These are phyloP conservation scores for Iguana delicatissima DNA, from an alignment of 2,797 vertebrate genomes.

Conservation along the genomic window DNA sequence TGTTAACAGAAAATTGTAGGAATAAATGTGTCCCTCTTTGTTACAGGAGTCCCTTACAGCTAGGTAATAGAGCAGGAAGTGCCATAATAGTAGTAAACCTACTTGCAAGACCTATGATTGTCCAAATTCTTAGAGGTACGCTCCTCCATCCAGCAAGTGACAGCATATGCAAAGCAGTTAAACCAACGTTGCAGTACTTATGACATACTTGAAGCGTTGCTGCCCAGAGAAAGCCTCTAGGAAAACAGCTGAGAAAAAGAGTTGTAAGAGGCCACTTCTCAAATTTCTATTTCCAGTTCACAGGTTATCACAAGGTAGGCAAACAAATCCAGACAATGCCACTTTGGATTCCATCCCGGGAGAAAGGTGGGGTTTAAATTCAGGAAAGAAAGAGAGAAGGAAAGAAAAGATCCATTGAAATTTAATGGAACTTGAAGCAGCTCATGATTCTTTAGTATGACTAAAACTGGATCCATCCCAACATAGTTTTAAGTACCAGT, in stretches of 20 bases:
- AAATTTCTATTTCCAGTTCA: too few relatives aligned
- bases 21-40: neutral
- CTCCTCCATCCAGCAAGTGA: neutral
- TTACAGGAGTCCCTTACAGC: neutral
- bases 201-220: neutral
- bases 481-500: neutral
- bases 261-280: neutral
- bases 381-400: too few relatives aligned
- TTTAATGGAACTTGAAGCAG: neutral
- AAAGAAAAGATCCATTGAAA: neutral
- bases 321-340: neutral
- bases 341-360: neutral
- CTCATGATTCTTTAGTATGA: neutral
- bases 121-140: neutral
- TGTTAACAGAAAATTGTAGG: neutral
- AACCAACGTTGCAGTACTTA: neutral
- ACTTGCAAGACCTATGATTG: neutral
- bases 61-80: neutral
- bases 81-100: neutral
- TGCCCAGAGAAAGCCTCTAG: neutral
- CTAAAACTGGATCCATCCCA: neutral
- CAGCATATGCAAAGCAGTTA: too few relatives aligned
- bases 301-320: neutral
- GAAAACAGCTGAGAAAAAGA: neutral
- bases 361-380: too few relatives aligned